These are phyloP conservation scores for Morbakka virulenta DNA, from an alignment of 30 jellyfish, hydroid and myxozoan species.

Conservation along the genomic window DNA sequence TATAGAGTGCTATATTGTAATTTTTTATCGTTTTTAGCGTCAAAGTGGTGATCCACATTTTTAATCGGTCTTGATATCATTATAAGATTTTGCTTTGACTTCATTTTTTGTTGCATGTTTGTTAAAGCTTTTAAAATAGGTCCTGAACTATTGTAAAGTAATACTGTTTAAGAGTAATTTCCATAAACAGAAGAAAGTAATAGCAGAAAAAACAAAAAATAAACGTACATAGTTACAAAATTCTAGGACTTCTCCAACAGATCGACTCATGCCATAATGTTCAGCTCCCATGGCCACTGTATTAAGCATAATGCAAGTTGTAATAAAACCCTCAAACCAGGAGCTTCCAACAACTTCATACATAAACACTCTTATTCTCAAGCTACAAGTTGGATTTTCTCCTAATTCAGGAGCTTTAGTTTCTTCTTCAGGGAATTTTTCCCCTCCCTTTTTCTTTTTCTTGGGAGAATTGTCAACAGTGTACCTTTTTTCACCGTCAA, in stretches of 20 bases:
- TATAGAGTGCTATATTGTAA: no score
- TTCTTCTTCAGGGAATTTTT: constrained; percentile 10
- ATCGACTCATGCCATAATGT: constrained; percentile 48
- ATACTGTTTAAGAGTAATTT: no score
- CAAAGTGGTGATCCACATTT: no score
- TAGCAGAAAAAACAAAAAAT: background rate
- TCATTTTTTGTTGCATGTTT: no score
- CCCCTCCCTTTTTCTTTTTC: constrained; percentile 52
- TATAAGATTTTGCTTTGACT: no score
- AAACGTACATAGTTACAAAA: constrained; percentile 79
- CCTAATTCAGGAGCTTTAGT: constrained; percentile 87
- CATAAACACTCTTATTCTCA: constrained; percentile 63
- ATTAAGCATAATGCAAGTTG: constrained; percentile 89
- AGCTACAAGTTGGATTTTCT: constrained; percentile 68
- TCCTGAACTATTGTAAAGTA: no score
- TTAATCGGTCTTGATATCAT: no score
- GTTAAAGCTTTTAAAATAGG: no score
- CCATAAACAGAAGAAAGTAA: no score
- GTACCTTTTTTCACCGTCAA: constrained; percentile 88
- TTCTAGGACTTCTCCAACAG: constrained; percentile 32
- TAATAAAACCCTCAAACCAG: constrained; percentile 88
- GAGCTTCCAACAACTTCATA: constrained; percentile 81
- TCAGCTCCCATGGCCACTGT: constrained; percentile 95
- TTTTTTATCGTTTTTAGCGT: no score
- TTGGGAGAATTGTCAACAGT: constrained; percentile 76